Conservation (phyloP, 1,140 invertebrate genomes). For the Daktulosphaira vitifoliae region DNA sequence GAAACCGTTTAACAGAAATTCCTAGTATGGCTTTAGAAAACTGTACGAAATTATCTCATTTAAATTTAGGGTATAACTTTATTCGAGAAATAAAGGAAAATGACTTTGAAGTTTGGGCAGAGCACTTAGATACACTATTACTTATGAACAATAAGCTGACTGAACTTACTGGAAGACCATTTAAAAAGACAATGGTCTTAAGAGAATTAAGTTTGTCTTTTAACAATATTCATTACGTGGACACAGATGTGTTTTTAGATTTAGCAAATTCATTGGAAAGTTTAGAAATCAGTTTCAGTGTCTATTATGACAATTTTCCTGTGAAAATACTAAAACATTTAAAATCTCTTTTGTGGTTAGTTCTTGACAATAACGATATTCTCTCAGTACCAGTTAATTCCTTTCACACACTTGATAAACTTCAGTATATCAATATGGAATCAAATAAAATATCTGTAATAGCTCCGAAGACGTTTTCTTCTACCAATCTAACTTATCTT, state of each 20-base stretch:
- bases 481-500: conserved; percentile 60
- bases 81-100: conserved; percentile 63
- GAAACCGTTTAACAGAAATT: conserved; percentile 64
- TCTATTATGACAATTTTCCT: conserved; percentile 67
- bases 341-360: conserved; percentile 67
- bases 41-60: conserved; percentile 62
- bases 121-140: conserved; percentile 62
- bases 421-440: conserved; percentile 77
- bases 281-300: conserved; percentile 74
- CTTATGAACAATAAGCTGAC: conserved; percentile 76
- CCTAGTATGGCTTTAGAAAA: conserved; percentile 58
- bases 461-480: conserved; percentile 56
- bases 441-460: conserved; percentile 64
- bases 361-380: conserved; percentile 80
- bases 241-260: conserved; percentile 65
- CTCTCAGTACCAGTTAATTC: conserved; percentile 54
- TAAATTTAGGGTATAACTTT: conserved; percentile 80
- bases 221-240: conserved; percentile 69
- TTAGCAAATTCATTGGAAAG: conserved; percentile 65
- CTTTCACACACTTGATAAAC: conserved; percentile 56
- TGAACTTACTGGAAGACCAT: conserved; percentile 61
- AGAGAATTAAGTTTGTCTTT: conserved; percentile 81
- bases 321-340: conserved; percentile 61
- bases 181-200: conserved; percentile 58
- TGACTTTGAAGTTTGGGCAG: conserved; percentile 66